Evolutionary conservation across 2,888 invertebrate genomes (phyloP).

Genomic region (Leptinotarsa rubiginosa): DNA sequence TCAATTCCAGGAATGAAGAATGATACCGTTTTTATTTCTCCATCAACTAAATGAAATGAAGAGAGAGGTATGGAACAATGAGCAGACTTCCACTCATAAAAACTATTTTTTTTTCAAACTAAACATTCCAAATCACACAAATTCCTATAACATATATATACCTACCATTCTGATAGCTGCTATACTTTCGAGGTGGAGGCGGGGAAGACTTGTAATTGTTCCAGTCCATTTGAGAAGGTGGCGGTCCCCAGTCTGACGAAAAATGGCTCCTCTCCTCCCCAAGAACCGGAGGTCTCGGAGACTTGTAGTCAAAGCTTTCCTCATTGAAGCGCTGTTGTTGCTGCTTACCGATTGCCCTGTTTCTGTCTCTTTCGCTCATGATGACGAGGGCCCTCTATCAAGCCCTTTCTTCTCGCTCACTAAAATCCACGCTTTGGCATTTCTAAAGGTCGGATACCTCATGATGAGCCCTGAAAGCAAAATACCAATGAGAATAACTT

Average conservation of each 20-base stretch:
- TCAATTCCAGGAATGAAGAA: no score
- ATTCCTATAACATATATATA: conserved; percentile 29
- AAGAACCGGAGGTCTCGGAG: conserved; percentile 87
- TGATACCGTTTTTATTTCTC: no score
- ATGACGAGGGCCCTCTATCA: conserved; percentile 51
- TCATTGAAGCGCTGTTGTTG: conserved; percentile 57
- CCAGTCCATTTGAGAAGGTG: conserved; percentile 52
- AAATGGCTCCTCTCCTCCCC: conserved; percentile 74
- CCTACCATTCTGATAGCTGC: conserved; percentile 52
- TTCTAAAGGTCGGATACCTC: conserved; percentile 51
- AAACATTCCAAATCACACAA: neutral
- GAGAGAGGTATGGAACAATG: no score
- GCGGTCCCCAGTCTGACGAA: conserved; percentile 58
- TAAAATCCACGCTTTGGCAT: conserved; percentile 43
- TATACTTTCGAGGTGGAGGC: conserved; percentile 53
- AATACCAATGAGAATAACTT: neutral
- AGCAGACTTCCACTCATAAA: no score
- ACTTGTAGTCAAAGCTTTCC: conserved; percentile 70
- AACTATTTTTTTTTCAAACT: no score
- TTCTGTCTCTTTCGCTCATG: conserved; percentile 58
- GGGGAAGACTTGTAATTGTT: conserved; percentile 57
- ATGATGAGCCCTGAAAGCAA: conserved; percentile 59
- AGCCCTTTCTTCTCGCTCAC: conserved; percentile 47
- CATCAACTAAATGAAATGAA: no score
- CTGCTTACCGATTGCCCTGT: conserved; percentile 38